Base-by-base conservation (phyloP, 2,797 vertebrate genomes). In the Helostoma temminkii region DNA sequence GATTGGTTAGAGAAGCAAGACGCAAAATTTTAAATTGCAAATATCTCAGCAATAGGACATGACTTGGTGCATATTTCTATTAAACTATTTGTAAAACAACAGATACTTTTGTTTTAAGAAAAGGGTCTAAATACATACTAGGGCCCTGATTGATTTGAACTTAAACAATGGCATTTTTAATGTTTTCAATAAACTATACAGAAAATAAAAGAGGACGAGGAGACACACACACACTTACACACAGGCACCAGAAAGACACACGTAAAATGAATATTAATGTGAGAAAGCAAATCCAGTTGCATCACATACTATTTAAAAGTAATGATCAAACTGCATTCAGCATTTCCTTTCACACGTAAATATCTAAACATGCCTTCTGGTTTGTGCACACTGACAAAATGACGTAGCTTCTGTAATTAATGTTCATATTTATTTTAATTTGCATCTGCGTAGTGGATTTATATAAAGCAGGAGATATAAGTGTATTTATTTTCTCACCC, bases 401-500 rank as follows among this genome's bases (percentile, higher is more conserved):
- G 28, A 30, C 28, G 8, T 8, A 30, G 8, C 28, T 30, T 4
- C 28, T n/a, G 8, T 30, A 12, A 37, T 37, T 12, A 56, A 1
- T 24, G 10, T 3, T 16, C 4, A 43, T 7, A 7, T 14, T 37
- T n/a, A 21, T 3, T 66, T 50, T 26, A 5, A n/a, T 12, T 43
- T 30, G 19, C 8, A 32, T 46, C 32, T 46, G 19, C 21, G 26
- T 6, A 0, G 19, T 46, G 10, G 0, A 6, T 65, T 50, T 37
- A 26, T 43, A 15, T 16, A 24, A 39, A 14, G 45, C 18, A 15
- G 19, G 32, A 50, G 6, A 49, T 36, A 55, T 37, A 14, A 18
- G 8, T 55, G 7, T 52, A 28, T 67, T 76, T 59, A 61, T 79
- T 81, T 67, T 39, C 60, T 74, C 66, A 24, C 62, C 26, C 43